phyloP scores from a whole-genome alignment of 2,797 vertebrate genomes.

The Eulemur albifrons region DNA sequence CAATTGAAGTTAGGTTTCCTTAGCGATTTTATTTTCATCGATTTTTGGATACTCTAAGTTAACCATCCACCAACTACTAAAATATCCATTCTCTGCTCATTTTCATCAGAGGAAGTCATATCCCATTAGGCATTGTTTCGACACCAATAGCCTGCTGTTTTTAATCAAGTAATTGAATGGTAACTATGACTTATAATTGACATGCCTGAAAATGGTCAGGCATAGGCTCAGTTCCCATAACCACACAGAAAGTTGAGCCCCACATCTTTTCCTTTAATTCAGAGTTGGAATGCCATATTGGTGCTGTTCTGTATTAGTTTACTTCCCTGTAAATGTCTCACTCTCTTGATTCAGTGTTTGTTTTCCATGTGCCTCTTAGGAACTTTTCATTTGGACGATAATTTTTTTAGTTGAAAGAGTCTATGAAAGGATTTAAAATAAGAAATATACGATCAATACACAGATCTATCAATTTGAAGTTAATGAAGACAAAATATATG shows the following conservation, averaged over 20 bases:
- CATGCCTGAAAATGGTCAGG: neutral
- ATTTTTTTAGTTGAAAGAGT: constrained; percentile 33
- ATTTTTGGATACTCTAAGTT: constrained; percentile 13
- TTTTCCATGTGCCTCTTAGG: neutral
- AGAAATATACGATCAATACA: neutral
- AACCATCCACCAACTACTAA: neutral
- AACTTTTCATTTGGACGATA: constrained; percentile 32
- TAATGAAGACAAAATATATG: constrained; percentile 32
- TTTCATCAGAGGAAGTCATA: constrained; percentile 52
- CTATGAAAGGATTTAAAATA: constrained; percentile 43
- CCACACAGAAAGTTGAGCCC: neutral
- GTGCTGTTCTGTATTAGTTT: neutral
- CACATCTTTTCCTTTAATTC: neutral
- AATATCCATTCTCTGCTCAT: constrained; percentile 35
- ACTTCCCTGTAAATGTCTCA: neutral
- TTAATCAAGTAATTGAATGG: constrained; percentile 61
- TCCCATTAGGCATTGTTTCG: constrained; percentile 45
- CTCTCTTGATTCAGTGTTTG: constrained; percentile 21
- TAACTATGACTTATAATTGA: constrained; percentile 31
- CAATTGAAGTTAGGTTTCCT: constrained; percentile 27
- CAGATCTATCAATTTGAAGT: constrained; percentile 18
- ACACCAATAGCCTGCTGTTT: constrained; percentile 50
- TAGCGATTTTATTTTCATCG: constrained; percentile 34
- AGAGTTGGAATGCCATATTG: neutral
- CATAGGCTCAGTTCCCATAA: neutral